Conservation (phyloP, 2,888 invertebrate species). For the Myopa tessellatipennis region DNA sequence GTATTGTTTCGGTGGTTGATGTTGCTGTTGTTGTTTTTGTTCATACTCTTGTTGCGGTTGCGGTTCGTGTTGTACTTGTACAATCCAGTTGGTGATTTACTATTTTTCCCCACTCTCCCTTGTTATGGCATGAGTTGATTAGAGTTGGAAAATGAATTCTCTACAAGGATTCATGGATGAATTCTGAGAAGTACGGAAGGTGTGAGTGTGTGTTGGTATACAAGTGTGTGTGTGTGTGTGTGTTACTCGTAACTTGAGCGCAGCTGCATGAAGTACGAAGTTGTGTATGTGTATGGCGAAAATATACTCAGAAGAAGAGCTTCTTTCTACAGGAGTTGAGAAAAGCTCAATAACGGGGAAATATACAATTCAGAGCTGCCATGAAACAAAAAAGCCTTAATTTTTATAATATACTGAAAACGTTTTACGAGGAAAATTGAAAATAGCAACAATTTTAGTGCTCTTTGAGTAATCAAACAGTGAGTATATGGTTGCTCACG, state of each 20-base stretch:
- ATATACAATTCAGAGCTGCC: constrained; percentile 12
- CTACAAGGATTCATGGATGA: not conserved
- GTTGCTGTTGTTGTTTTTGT: not conserved
- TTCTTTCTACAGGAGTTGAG: constrained; percentile 52
- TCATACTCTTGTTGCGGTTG: not conserved
- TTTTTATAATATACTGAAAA: too few species aligned
- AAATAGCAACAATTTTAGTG: too few species aligned
- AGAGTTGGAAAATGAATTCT: constrained; percentile 8
- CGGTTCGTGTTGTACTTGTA: not conserved
- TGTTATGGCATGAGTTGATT: not conserved
- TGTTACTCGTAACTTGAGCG: not conserved
- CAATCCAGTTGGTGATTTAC: not conserved
- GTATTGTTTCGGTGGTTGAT: constrained; percentile 11
- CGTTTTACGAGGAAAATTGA: not conserved
- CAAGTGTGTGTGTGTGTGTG: constrained; percentile 3
- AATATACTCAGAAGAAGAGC: constrained; percentile 45
- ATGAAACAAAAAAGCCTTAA: not conserved
- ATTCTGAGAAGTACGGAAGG: not conserved
- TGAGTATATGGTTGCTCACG: too few species aligned
- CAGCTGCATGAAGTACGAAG: constrained; percentile 6
- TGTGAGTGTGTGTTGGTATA: constrained; percentile 1
- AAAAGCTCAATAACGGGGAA: constrained; percentile 51
- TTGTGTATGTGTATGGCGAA: not conserved
- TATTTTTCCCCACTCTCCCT: not conserved
- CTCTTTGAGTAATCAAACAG: too few species aligned